Base-by-base conservation (phyloP, 2,113 vertebrate species). In the Microtus ochrogaster region DNA sequence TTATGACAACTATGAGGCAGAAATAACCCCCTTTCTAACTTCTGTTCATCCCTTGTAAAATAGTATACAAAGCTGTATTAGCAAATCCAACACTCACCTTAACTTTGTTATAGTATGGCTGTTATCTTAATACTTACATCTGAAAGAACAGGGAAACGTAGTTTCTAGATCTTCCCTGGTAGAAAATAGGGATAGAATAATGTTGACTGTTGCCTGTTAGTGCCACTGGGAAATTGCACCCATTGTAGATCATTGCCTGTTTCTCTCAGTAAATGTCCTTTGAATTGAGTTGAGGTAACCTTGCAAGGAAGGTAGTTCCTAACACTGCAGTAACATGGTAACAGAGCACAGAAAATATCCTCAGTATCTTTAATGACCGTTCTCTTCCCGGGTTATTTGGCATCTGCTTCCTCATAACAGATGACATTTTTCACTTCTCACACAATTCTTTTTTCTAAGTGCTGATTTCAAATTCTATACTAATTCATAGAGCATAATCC, bases 401-500 rank as follows among this genome's bases (percentile, higher is more conserved):
- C 73, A 87, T 95, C 44, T 58, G 30, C 86, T 92, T 96, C 93
- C 12, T 47, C 72, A 68, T 21, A 94, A 90, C 30, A 63, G 68
- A 11, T 94, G 72, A 78, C 47, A 81, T 26, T 95, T 96, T 95
- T 22, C 66, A 11, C 83, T 92, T 76, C 85, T 33, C 41, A 84
- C 49, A 94, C 96, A 88, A 93, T 7, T 44, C 36, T 2, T 9
- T 61, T 65, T 97, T 84, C 61, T 74, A 82, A 74, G 2, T 3
- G 36, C 89, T 95, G 5, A 97, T 96, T 97, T 95, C 72, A 96
- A 89, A 11, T 6, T 61, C 16, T 89, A 2, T 96, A 92, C 55
- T 91, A 83, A 90, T 95, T 96, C 63, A 74, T 41, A 93, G 74
- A 92, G 41, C 33, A 94, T 89, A 63, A 83, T 95, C 97, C 72